Evolutionary conservation across 2,113 vertebrate genomes (phyloP), one percentile per base, ranked within the genome.

Genomic region (Scytalopus superciliaris): DNA sequence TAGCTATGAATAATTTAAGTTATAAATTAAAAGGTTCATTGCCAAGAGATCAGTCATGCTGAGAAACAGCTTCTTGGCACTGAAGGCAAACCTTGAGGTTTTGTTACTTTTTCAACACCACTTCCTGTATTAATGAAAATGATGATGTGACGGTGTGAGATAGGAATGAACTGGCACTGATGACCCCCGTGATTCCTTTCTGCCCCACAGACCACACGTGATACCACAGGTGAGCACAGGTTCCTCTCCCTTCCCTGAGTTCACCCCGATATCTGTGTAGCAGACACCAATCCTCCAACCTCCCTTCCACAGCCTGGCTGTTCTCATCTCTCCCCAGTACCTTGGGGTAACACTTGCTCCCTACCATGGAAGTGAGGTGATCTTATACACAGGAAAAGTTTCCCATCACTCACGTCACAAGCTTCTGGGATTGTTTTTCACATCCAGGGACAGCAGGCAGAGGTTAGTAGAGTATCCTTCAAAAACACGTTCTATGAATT

Each of bases 201-300:
- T 78, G 64, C 67, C 73, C 70, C 63, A 2, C 79, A 56, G 75
- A 16, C 44, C 25, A 10, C 62, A 14, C 5, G 10, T 24, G 52
- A 84, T 14, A 16, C 79, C 47, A 40, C 7, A 69, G 50, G 37
- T 10, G 24, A 89, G 57, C 16, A 35, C 21, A 40, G 60, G 33
- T 3, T 87, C 56, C 57, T 37, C 37, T 70, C 15, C 49, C 31
- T 35, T 56, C 62, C 63, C 19, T 14, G 15, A 17, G 3, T 9
- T 31, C 67, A 50, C 44, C 53, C n/a, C 0, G 3, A 63, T 25
- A 9, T 5, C 1, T 5, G 1, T 27, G 28, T 1, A 50, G 15
- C 50, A 63, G 21, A 2, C 66, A n/a, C 60, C n/a, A 57, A n/a
- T 16, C 45, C 33, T 25, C 64, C 94, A 81, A n/a, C 27, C 53